Base-by-base conservation (phyloP, 1,140 invertebrate species). In the Caenorhabditis briggsae region DNA sequence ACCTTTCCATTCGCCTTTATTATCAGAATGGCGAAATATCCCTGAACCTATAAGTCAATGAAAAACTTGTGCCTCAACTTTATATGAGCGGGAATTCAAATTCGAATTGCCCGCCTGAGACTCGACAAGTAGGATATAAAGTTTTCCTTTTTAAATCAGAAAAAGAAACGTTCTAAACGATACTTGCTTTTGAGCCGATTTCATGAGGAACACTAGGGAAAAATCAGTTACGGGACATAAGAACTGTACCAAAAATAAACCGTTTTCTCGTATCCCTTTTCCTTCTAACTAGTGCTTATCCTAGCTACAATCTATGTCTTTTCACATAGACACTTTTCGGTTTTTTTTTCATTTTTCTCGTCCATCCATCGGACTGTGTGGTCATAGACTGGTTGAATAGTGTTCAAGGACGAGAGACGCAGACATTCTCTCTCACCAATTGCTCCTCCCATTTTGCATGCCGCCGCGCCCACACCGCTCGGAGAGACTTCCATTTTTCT, bases 221-320 rank as follows among this genome's bases (percentile, higher is more conserved):
- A 5, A 53, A 18, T 53, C 16, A 18, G 50, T 12, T 12, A 53
- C 11, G 50, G 33, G 33, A 33, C 33, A 33, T 33, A 33, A 33
- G 33, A 33, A 33, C 33, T 33, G 33, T 33, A 33, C 23, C 6
- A 78, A 78, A 53, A 78, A 78, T 50, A 78, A 50, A 78, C 46
- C 53, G 70, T 78, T 78, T 50, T 53, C n/a, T 20, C 41, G 5
- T 14, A 11, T 11, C n/a, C n/a, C 23, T 11, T 58, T 61, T 25
- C 14, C 23, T 20, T 23, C 70, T 23, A 50, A 78, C 43, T 9
- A 78, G 70, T 78, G 70, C 70, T 78, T 78, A 78, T 78, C 70
- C 70, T n/a, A 78, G 70, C 16, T 78, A 78, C 70, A 78, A 78
- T 78, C 70, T 78, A 43, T 50, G 70, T 78, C 46, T 78, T 78